phyloP scores from a whole-genome alignment of 2,797 vertebrate species.

The Amphiprion clarkii region DNA sequence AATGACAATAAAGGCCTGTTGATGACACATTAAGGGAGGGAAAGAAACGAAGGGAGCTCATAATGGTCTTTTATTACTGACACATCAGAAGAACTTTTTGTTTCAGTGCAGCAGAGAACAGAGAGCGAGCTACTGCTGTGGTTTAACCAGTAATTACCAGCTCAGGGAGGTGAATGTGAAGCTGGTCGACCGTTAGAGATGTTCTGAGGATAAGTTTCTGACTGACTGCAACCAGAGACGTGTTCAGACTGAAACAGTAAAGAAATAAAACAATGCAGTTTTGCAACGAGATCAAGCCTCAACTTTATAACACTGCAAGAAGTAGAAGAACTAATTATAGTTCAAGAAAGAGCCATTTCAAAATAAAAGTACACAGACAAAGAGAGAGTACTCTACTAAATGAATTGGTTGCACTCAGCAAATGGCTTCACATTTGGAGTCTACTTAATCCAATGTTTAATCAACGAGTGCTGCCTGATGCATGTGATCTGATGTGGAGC shows the following conservation, averaged over 20 bases:
- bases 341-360: no score
- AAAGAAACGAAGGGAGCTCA: background rate
- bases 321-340: no score
- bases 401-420: no score
- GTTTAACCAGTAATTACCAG: slow-evolving; percentile 40
- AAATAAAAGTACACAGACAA: no score
- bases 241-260: background rate
- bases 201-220: slow-evolving; percentile 41
- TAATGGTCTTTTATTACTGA: slow-evolving; percentile 4
- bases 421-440: no score
- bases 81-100: slow-evolving; percentile 14
- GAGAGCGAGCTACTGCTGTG: slow-evolving; percentile 11
- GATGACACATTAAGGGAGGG: slow-evolving; percentile 28
- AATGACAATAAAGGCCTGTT: background rate
- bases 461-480: no score
- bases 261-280: background rate
- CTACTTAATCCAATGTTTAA: no score
- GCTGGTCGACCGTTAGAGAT: slow-evolving; percentile 28
- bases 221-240: slow-evolving; percentile 26
- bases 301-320: no score
- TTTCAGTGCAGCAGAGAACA: background rate
- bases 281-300: no score
- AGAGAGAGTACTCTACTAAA: no score
- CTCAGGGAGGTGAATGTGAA: slow-evolving; percentile 13
- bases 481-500: no score